phyloP scores from a whole-genome alignment of 2,797 vertebrate species.

The Sebastes cheni region DNA sequence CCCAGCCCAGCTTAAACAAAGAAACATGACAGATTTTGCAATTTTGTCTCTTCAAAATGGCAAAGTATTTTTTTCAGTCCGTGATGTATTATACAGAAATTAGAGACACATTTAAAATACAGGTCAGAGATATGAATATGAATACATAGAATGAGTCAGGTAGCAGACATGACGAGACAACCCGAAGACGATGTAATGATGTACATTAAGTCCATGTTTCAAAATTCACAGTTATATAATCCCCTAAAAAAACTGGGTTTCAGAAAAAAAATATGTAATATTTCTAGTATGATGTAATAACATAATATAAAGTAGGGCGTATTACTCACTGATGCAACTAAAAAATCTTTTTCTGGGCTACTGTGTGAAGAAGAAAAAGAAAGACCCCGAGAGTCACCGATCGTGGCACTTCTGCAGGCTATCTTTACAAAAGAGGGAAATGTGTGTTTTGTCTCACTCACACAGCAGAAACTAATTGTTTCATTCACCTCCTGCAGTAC shows the following conservation, averaged over 20 bases:
- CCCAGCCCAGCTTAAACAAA: background rate
- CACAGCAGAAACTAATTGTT: slow-evolving; percentile 70
- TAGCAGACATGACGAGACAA: slow-evolving; percentile 10
- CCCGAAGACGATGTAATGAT: slow-evolving; percentile 14
- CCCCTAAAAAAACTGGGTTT: slow-evolving; percentile 43
- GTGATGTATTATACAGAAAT: background rate
- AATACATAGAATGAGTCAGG: background rate
- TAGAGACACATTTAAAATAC: background rate
- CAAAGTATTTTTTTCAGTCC: background rate
- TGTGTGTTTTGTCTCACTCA: slow-evolving; percentile 59
- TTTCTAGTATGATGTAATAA: slow-evolving; percentile 72
- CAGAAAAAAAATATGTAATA: slow-evolving; percentile 58
- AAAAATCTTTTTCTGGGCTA: slow-evolving; percentile 65
- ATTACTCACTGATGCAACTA: slow-evolving; percentile 73
- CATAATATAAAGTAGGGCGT: slow-evolving; percentile 68
- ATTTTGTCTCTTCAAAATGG: background rate
- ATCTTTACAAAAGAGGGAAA: slow-evolving; percentile 57
- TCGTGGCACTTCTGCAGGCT: slow-evolving; percentile 62
- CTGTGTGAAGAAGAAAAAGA: slow-evolving; percentile 30
- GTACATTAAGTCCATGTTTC: slow-evolving; percentile 42
- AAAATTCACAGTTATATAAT: slow-evolving; percentile 63
- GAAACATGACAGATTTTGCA: too few relatives aligned
- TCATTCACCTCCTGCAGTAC: slow-evolving; percentile 61
- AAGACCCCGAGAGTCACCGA: slow-evolving; percentile 54
- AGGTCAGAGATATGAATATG: background rate